Percentiles rank a stretch among this genome's conserved stretches.
These are phyloP conservation scores for Chironomus striatipennis DNA, from an alignment of 1,140 invertebrate species.

Conservation along the genomic window DNA sequence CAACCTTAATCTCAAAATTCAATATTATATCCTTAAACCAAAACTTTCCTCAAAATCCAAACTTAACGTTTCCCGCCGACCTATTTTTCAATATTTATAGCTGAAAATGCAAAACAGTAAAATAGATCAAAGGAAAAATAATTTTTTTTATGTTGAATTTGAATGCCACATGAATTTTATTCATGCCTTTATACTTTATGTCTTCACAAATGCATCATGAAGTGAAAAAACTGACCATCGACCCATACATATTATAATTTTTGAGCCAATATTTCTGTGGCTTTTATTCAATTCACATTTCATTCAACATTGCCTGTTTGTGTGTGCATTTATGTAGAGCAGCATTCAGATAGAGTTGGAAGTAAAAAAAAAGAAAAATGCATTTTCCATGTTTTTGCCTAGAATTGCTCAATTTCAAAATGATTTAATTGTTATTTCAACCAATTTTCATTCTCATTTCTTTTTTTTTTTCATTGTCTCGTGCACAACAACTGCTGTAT, in stretches of 20 bases:
- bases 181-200: not conserved
- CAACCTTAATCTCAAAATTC: no score
- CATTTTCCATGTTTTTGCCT: not conserved
- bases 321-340: not conserved
- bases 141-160: no score
- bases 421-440: slow-evolving; percentile 20
- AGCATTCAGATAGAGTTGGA: not conserved
- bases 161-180: not conserved
- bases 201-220: not conserved
- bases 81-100: no score
- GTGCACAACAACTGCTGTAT: not conserved
- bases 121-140: no score
- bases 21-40: no score
- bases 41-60: no score
- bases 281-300: slow-evolving; percentile 7
- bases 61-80: no score
- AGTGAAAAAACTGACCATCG: slow-evolving; percentile 3
- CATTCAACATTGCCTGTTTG: not conserved
- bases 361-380: not conserved
- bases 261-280: slow-evolving; percentile 15
- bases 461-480: not conserved
- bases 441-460: slow-evolving; percentile 21
- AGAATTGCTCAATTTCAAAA: slow-evolving; percentile 7
- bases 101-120: no score
- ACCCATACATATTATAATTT: slow-evolving; percentile 3